Base-by-base conservation (phyloP, 2,888 invertebrate species). In the Corythucha ciliata region DNA sequence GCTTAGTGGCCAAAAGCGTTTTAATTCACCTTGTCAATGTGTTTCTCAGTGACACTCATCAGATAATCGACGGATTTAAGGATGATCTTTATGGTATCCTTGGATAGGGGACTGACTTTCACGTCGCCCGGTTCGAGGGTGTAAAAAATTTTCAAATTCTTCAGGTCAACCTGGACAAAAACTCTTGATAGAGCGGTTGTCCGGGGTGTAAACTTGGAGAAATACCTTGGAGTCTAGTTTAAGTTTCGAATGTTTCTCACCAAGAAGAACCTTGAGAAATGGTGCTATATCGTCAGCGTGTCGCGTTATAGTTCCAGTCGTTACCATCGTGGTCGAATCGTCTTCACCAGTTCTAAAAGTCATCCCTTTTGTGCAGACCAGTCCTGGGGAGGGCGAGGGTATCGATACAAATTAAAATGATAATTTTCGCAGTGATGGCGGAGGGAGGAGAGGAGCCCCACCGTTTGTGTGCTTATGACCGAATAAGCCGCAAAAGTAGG, bases 401-500 rank as follows among this genome's bases (percentile, higher is more conserved):
- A 10, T 10, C 29, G n/a, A n/a, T 29, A 29, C 8, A 10, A 29
- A 10, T 29, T n/a, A n/a, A n/a, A n/a, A n/a, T n/a, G n/a, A n/a
- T n/a, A n/a, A n/a, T n/a, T n/a, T n/a, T n/a, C n/a, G n/a, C 10
- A 29, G 10, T 10, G n/a, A 29, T 29, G 29, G 10, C n/a, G 29
- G 29, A 29, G 29, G 16, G 21, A 29, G 34, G 12, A 26, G 26
- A 75, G 70, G 10, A 70, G 62, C 63, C 2, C 65, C 54, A 61
- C 68, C 66, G 47, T 75, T 74, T 1, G 78, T 81, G 2, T 87
- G 81, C 66, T 90, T 89, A 64, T 87, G 81, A 0, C 86, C 92
- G 69, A 81, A 92, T 45, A 92, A 72, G 1, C 93, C 92, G 70
- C 88, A 90, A 72, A 81, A 90, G 67, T 85, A 89, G 0, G 85